Evolutionary conservation across 1,140 invertebrate genomes (phyloP).

Genomic region (Neodiprion pinetum): DNA sequence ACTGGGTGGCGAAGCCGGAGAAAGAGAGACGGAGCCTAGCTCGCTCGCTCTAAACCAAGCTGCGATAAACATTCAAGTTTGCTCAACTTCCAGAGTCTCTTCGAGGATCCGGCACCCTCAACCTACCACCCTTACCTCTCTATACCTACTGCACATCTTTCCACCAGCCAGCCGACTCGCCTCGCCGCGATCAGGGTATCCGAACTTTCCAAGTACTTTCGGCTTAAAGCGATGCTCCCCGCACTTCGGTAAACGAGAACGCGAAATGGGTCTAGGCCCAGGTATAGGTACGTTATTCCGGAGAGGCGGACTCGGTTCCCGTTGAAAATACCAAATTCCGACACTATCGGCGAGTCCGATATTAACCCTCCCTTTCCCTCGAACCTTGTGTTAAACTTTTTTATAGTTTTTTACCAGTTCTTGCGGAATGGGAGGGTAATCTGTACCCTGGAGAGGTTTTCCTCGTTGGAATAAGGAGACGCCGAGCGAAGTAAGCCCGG

Average conservation of each 20-base stretch:
- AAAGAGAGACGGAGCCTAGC: slow-evolving; percentile 7
- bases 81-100: slow-evolving; percentile 8
- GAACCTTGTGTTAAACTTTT: not conserved
- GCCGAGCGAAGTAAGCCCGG: not conserved
- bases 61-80: slow-evolving; percentile 43
- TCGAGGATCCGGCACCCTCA: not conserved
- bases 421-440: not conserved
- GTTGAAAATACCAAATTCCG: not conserved
- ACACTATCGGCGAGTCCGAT: not conserved
- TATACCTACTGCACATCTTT: not conserved
- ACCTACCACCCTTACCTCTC: not conserved
- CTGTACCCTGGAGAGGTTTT: not conserved
- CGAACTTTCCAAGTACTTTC: slow-evolving; percentile 4
- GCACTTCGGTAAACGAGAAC: not conserved
- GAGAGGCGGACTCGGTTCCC: not conserved
- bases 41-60: slow-evolving; percentile 21
- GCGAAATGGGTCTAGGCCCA: not conserved
- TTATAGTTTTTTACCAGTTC: not conserved
- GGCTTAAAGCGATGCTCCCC: not conserved
- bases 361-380: not conserved
- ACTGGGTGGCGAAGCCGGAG: slow-evolving; percentile 24
- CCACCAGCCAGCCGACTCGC: not conserved
- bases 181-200: slow-evolving; percentile 1
- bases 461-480: not conserved
- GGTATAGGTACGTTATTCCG: not conserved